These are phyloP conservation scores for Pardalotus punctatus DNA, from an alignment of 2,113 vertebrate genomes.

Conservation along the genomic window DNA sequence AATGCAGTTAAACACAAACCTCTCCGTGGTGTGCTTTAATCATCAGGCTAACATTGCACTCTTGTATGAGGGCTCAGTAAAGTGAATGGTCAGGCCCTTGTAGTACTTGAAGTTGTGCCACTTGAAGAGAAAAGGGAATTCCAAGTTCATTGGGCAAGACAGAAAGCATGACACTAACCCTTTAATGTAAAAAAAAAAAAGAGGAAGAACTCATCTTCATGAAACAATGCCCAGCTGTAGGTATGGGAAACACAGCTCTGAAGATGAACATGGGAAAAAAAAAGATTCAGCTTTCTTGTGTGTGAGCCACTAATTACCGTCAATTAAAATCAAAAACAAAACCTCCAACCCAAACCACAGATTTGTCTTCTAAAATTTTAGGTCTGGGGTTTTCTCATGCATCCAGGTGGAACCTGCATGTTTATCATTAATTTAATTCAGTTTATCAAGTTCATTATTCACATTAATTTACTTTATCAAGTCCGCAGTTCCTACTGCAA, in stretches of 20 bases:
- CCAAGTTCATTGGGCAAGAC: background rate
- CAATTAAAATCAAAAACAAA: background rate
- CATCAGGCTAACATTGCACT: background rate
- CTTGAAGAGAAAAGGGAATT: background rate
- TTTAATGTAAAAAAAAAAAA: background rate
- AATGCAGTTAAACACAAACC: background rate
- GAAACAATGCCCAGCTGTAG: background rate
- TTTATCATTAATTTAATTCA: background rate
- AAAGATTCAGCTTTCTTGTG: background rate
- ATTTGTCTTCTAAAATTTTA: background rate
- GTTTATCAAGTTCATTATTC: background rate
- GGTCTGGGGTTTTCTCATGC: background rate
- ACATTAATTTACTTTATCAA: background rate
- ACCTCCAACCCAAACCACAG: background rate
- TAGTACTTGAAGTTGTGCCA: background rate
- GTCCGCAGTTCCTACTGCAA: background rate
- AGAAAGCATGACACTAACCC: background rate
- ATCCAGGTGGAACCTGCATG: background rate
- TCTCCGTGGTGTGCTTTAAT: background rate
- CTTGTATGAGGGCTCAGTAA: background rate
- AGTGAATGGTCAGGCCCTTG: background rate
- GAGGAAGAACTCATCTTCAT: background rate
- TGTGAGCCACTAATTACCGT: background rate
- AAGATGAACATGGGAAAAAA: background rate
- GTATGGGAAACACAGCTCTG: background rate